phyloP scores from a whole-genome alignment of 2,797 vertebrate genomes.

The Melanotaenia boesemani region DNA sequence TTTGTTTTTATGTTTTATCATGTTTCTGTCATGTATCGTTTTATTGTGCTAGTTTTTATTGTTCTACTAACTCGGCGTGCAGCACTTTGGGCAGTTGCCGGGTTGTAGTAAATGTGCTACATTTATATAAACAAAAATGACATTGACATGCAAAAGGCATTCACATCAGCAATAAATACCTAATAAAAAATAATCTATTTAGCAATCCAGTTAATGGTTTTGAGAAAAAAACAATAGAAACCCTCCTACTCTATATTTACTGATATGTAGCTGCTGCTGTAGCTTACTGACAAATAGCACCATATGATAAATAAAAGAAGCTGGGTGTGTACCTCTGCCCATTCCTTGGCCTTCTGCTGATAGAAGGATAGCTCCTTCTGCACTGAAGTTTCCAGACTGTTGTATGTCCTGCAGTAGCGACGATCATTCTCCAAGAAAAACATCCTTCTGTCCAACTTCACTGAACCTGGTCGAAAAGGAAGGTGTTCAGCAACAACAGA shows the following conservation, averaged over 20 bases:
- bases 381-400: constrained; percentile 87
- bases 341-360: constrained; percentile 95
- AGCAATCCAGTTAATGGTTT: neutral
- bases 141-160: neutral
- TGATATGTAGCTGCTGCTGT: neutral
- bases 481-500: neutral
- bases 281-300: no score
- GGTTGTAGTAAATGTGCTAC: no score
- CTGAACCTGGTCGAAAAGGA: constrained; percentile 68
- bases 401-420: constrained; percentile 88
- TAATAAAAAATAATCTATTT: neutral
- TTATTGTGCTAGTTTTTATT: neutral
- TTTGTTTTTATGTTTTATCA: neutral
- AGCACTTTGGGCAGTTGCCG: no score
- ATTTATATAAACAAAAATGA: neutral
- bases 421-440: constrained; percentile 95
- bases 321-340: constrained; percentile 89
- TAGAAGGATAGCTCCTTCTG: constrained; percentile 92
- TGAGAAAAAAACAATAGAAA: no score
- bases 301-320: no score
- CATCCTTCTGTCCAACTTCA: constrained; percentile 92
- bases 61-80: no score
- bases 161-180: neutral
- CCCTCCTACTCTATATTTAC: neutral
- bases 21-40: neutral